A percentile compares a stretch with the other conserved stretches of the same genome.
These are phyloP conservation scores for Apteryx owenii DNA, from an alignment of 2,113 vertebrate genomes.

Conservation along the genomic window DNA sequence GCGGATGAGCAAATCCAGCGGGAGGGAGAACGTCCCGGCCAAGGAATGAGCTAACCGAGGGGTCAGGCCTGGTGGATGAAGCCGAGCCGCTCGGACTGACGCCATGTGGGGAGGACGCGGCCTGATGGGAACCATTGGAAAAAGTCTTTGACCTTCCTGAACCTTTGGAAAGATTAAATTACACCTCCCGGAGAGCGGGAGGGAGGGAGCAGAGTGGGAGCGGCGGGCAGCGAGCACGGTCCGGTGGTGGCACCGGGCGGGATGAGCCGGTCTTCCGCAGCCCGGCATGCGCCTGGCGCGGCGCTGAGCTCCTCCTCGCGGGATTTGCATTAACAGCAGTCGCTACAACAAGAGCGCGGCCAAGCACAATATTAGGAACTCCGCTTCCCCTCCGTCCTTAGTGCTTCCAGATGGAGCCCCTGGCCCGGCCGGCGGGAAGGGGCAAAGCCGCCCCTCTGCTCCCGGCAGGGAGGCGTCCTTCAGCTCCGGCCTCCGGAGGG, in stretches of 20 bases:
- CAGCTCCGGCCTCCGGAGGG: not conserved
- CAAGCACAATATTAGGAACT: slow-evolving; percentile 53
- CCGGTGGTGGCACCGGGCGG: too few relatives aligned
- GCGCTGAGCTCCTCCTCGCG: too few relatives aligned
- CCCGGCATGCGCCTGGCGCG: too few relatives aligned
- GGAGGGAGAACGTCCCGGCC: not conserved
- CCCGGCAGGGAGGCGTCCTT: not conserved
- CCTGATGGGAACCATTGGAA: not conserved
- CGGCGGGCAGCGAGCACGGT: not conserved
- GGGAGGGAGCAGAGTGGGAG: not conserved
- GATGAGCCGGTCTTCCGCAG: too few relatives aligned
- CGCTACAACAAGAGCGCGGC: slow-evolving; percentile 43
- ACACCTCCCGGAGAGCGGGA: not conserved
- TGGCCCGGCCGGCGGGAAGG: not conserved
- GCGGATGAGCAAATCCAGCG: not conserved
- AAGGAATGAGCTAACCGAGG: not conserved
- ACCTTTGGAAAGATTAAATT: not conserved
- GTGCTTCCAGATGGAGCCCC: slow-evolving; percentile 60
- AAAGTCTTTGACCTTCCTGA: slow-evolving; percentile 32
- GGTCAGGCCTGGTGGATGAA: not conserved
- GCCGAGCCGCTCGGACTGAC: not conserved
- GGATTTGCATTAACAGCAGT: slow-evolving; percentile 70
- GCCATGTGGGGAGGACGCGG: not conserved
- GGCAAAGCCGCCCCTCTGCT: not conserved
- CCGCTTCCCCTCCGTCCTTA: slow-evolving; percentile 32